Conservation (phyloP, 2,113 vertebrate genomes). For the Pachypanchax playfairii region DNA sequence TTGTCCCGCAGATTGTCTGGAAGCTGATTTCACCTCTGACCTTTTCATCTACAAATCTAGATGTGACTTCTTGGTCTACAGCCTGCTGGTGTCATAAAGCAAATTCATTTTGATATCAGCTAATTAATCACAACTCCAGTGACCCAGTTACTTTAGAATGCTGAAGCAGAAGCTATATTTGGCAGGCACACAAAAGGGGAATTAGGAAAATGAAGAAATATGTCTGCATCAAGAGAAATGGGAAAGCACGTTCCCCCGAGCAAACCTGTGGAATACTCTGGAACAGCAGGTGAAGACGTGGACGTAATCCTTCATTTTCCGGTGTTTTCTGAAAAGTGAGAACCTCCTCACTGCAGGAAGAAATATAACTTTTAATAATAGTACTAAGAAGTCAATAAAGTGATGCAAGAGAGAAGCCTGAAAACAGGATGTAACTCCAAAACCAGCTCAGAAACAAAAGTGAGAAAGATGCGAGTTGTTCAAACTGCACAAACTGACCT, state of each 20-base stretch:
- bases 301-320: slow-evolving; percentile 31
- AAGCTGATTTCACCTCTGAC: slow-evolving; percentile 25
- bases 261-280: slow-evolving; percentile 38
- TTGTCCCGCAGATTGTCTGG: background rate
- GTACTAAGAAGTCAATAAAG: slow-evolving; percentile 2
- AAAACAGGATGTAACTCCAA: background rate
- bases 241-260: slow-evolving; percentile 55
- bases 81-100: slow-evolving; percentile 37
- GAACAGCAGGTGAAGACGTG: slow-evolving; percentile 42
- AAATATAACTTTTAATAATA: slow-evolving; percentile 10
- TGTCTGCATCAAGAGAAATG: slow-evolving; percentile 55
- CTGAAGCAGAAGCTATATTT: slow-evolving; percentile 62
- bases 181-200: slow-evolving; percentile 57
- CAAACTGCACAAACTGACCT: slow-evolving; percentile 27
- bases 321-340: slow-evolving; percentile 18
- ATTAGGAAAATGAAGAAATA: slow-evolving; percentile 68
- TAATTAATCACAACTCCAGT: slow-evolving; percentile 70
- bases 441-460: background rate
- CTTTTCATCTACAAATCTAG: slow-evolving; percentile 24
- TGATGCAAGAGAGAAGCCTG: slow-evolving; percentile 22
- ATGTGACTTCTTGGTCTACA: slow-evolving; percentile 8
- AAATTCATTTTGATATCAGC: slow-evolving; percentile 52
- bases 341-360: slow-evolving; percentile 13
- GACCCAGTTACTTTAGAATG: slow-evolving; percentile 71
- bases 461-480: slow-evolving; percentile 1